Evolutionary conservation across 2,797 vertebrate species (phyloP).

Genomic region (Coregonus suidteri): DNA sequence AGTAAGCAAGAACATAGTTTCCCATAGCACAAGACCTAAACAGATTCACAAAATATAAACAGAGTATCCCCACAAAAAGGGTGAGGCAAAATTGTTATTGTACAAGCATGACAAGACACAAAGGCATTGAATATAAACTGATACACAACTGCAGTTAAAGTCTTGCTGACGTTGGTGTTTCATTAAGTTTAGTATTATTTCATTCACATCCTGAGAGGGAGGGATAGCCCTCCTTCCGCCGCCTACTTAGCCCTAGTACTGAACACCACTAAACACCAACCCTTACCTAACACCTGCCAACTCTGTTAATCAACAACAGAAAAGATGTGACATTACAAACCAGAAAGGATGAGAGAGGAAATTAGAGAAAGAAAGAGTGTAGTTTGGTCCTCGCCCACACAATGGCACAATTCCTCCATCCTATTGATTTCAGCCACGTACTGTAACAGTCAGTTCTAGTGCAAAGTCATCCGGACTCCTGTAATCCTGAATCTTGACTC

Average conservation of each 20-base stretch:
- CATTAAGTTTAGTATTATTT: neutral
- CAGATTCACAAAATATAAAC: slow-evolving; percentile 29
- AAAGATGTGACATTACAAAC: neutral
- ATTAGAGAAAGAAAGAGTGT: neutral
- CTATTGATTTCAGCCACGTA: neutral
- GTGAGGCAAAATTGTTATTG: neutral
- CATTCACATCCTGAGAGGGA: neutral
- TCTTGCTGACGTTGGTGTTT: neutral
- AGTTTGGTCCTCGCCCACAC: slow-evolving; percentile 10
- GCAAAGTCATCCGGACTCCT: neutral
- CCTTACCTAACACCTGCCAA: neutral
- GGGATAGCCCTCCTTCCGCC: neutral
- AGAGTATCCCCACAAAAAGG: slow-evolving; percentile 24
- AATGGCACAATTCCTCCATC: slow-evolving; percentile 3
- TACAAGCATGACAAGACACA: slow-evolving; percentile 5
- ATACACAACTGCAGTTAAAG: neutral
- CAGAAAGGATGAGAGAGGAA: neutral
- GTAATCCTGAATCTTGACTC: neutral
- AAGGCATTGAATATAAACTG: neutral
- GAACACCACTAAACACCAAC: neutral
- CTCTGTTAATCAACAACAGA: neutral
- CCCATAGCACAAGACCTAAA: slow-evolving; percentile 20
- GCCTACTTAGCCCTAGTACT: neutral
- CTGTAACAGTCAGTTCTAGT: neutral
- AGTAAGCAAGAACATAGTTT: slow-evolving; percentile 29